Conservation (phyloP, 2,888 invertebrate species). For the Dolichomitus sp. region DNA sequence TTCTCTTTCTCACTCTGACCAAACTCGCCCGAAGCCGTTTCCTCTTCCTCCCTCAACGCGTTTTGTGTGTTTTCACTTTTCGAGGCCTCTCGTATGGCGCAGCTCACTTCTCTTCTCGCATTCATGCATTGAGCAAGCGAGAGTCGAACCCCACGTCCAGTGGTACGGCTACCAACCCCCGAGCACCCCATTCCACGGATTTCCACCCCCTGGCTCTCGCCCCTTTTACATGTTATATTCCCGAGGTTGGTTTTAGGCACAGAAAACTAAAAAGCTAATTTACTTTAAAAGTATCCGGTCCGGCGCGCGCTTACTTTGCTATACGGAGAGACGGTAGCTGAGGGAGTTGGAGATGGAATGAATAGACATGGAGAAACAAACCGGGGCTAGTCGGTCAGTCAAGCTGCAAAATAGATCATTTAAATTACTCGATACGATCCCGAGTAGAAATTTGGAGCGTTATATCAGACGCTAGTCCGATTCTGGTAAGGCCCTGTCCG, state of each 20-base stretch:
- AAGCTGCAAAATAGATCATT: not conserved
- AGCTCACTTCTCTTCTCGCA: conserved; percentile 58
- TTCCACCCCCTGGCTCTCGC: conserved; percentile 14
- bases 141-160: conserved; percentile 53
- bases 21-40: not conserved
- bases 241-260: conserved; percentile 80
- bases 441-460: too few species aligned
- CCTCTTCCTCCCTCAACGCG: conserved; percentile 58
- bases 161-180: conserved; percentile 27
- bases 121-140: conserved; percentile 62
- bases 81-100: conserved; percentile 38
- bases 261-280: conserved; percentile 86
- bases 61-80: conserved; percentile 68
- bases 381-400: not conserved
- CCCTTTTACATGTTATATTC: conserved; percentile 50
- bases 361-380: conserved; percentile 9
- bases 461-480: too few species aligned
- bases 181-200: conserved; percentile 21
- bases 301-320: conserved; percentile 63
- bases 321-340: conserved; percentile 31
- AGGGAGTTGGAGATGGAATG: not conserved
- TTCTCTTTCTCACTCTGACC: not conserved
- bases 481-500: too few species aligned
- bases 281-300: conserved; percentile 85
- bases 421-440: too few species aligned